These are phyloP conservation scores for Cirrhinus molitorella DNA, from an alignment of 2,797 vertebrate species.

Conservation along the genomic window DNA sequence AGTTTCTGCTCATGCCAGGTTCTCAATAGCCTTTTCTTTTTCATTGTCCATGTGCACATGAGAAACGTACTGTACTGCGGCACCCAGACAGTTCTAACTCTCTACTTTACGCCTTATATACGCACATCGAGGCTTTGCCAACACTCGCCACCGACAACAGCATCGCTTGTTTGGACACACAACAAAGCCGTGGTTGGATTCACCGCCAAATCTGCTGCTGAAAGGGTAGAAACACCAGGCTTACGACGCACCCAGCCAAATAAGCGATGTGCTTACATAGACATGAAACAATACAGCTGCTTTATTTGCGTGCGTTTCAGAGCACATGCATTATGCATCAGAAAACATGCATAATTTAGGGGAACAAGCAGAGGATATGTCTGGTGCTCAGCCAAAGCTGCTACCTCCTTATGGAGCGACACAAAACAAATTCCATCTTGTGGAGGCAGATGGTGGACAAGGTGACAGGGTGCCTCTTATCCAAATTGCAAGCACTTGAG, in stretches of 20 bases:
- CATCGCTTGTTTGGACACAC: conserved; percentile 59
- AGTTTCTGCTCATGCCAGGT: conserved; percentile 25
- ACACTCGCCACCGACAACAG: conserved; percentile 52
- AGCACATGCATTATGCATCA: conserved; percentile 77
- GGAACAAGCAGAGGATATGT: conserved; percentile 75
- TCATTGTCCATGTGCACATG: conserved; percentile 19
- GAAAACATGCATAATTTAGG: conserved; percentile 78
- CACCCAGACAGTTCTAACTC: conserved; percentile 32
- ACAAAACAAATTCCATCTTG: conserved; percentile 73
- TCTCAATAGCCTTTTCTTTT: conserved; percentile 24
- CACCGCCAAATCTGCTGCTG: conserved; percentile 47
- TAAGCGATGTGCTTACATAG: conserved; percentile 71
- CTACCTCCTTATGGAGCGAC: conserved; percentile 59
- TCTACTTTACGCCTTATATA: conserved; percentile 39
- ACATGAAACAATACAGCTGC: conserved; percentile 74
- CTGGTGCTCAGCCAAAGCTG: conserved; percentile 70
- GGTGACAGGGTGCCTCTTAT: conserved; percentile 67
- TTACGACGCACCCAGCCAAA: conserved; percentile 66
- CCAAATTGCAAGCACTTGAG: conserved; percentile 70
- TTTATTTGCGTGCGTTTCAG: conserved; percentile 73
- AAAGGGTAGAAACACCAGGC: conserved; percentile 52
- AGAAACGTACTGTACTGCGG: not conserved
- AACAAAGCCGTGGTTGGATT: conserved; percentile 52
- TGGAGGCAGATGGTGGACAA: conserved; percentile 75
- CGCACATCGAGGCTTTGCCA: conserved; percentile 50